Conservation (phyloP, 1,140 invertebrate species). For the Lineus longissimus region DNA sequence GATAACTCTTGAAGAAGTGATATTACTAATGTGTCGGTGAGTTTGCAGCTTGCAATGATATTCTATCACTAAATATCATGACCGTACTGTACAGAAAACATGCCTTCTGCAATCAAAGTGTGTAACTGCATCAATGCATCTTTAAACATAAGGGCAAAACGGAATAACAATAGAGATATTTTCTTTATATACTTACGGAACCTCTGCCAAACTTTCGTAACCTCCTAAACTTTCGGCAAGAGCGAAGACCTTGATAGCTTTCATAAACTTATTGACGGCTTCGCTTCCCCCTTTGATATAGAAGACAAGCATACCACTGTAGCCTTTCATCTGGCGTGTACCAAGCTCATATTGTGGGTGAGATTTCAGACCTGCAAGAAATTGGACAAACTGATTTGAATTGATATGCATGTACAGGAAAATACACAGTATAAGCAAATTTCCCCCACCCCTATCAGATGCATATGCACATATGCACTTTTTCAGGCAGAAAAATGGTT, state of each 20-base stretch:
- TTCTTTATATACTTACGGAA: slow-evolving; percentile 55
- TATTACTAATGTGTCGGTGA: no score
- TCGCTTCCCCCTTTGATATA: slow-evolving; percentile 62
- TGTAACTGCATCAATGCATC: no score
- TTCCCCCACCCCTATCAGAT: no score
- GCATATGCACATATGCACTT: no score
- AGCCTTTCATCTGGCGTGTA: slow-evolving; percentile 79
- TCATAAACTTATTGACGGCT: slow-evolving; percentile 70
- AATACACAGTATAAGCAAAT: not conserved
- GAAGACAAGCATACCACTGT: slow-evolving; percentile 79
- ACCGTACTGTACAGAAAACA: no score
- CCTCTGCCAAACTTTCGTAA: slow-evolving; percentile 80
- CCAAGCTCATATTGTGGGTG: slow-evolving; percentile 87
- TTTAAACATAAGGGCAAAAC: not conserved
- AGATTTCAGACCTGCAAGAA: slow-evolving; percentile 68
- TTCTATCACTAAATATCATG: no score
- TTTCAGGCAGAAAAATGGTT: no score
- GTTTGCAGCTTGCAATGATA: no score
- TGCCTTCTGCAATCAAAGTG: no score
- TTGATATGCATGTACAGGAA: not conserved
- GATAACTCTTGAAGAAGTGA: no score
- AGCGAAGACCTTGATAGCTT: slow-evolving; percentile 60
- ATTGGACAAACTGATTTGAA: slow-evolving; percentile 11
- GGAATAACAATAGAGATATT: slow-evolving; percentile 10
- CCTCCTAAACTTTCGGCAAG: slow-evolving; percentile 95